Conservation (phyloP, 2,888 invertebrate species). For the Callosobruchus maculatus region DNA sequence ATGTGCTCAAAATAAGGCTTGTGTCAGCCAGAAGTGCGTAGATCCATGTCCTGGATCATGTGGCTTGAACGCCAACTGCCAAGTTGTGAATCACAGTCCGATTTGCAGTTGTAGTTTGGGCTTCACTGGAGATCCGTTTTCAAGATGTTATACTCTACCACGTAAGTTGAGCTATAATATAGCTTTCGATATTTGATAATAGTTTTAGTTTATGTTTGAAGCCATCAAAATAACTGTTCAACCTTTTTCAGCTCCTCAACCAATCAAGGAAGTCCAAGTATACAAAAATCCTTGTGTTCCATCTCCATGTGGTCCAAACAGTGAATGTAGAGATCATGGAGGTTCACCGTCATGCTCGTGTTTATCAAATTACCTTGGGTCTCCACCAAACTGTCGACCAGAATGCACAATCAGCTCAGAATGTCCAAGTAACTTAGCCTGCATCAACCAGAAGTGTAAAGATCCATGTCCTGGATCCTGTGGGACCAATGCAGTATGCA, state of each 20-base stretch:
- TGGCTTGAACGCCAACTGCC: constrained; percentile 52
- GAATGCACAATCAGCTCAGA: constrained; percentile 64
- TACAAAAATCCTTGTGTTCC: constrained; percentile 62
- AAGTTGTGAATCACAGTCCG: constrained; percentile 65
- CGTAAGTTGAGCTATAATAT: constrained; percentile 31
- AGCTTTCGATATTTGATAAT: too few species aligned
- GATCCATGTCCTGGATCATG: constrained; percentile 56
- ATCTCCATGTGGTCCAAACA: constrained; percentile 77
- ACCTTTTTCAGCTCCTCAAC: constrained; percentile 27
- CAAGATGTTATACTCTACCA: constrained; percentile 60
- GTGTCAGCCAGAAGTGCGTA: constrained; percentile 43
- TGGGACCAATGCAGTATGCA: constrained; percentile 60
- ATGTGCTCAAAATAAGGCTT: constrained; percentile 54
- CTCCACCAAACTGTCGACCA: constrained; percentile 63
- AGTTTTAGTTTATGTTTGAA: too few species aligned
- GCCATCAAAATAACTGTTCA: not conserved
- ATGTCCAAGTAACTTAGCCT: constrained; percentile 57
- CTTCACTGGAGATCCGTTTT: constrained; percentile 71
- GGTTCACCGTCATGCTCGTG: constrained; percentile 61
- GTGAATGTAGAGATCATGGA: constrained; percentile 64
- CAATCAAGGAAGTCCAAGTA: constrained; percentile 35
- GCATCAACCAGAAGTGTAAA: constrained; percentile 55
- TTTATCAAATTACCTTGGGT: constrained; percentile 56
- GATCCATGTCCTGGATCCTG: constrained; percentile 65
- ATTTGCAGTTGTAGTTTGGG: constrained; percentile 59